phyloP scores from a whole-genome alignment of 2,888 invertebrate genomes.

The Cataglyphis cursor region DNA sequence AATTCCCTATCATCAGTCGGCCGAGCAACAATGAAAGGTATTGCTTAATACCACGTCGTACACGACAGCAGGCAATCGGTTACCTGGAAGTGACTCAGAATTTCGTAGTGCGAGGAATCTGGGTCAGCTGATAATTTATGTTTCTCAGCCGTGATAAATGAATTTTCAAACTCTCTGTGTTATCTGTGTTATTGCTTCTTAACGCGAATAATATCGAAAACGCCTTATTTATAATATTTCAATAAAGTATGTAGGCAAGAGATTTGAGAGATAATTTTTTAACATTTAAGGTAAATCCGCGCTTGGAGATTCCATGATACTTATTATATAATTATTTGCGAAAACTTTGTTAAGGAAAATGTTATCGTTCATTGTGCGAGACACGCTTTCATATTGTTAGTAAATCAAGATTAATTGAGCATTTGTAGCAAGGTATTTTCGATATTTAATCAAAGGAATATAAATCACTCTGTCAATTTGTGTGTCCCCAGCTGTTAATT shows the following conservation, averaged over 20 bases:
- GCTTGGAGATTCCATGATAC: not conserved
- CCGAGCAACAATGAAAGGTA: slow-evolving; percentile 61
- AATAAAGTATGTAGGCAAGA: not conserved
- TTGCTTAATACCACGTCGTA: slow-evolving; percentile 62
- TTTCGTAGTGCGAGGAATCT: slow-evolving; percentile 63
- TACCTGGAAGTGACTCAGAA: slow-evolving; percentile 61
- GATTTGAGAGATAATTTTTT: slow-evolving; percentile 4
- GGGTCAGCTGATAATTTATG: slow-evolving; percentile 59
- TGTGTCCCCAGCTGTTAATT: slow-evolving; percentile 22
- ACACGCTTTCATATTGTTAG: not conserved
- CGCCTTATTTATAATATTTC: not conserved
- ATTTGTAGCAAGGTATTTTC: not conserved
- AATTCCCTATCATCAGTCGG: slow-evolving; percentile 64
- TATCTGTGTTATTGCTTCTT: not conserved
- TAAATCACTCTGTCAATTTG: slow-evolving; percentile 5
- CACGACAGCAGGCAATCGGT: slow-evolving; percentile 49
- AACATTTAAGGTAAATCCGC: not conserved
- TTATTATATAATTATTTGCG: not conserved
- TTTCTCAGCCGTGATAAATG: slow-evolving; percentile 15
- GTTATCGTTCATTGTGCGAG: not conserved
- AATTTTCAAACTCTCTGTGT: slow-evolving; percentile 1
- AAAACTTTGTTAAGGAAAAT: not conserved
- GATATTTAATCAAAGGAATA: slow-evolving; percentile 17
- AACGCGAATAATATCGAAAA: not conserved
- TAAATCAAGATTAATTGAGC: not conserved